Evolutionary conservation across 2,113 vertebrate species (phyloP).

Genomic region (Dolichotis patagonum): DNA sequence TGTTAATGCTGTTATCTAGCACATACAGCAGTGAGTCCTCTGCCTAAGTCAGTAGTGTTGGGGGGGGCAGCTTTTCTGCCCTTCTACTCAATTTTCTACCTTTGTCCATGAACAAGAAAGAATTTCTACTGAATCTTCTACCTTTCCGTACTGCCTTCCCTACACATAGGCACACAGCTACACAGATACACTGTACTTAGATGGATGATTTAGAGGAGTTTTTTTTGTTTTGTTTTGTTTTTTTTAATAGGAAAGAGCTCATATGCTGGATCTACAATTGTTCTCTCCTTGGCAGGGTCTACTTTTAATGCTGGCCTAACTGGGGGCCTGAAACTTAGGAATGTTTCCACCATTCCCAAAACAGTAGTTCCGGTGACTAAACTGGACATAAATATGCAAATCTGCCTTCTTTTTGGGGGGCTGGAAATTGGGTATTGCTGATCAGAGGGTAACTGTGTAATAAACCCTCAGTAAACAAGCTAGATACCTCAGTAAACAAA

Average conservation of each 20-base stretch:
- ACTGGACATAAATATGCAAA: no score
- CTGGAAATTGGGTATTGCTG: neutral
- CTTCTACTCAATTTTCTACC: neutral
- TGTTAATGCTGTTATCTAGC: neutral
- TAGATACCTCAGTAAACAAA: neutral
- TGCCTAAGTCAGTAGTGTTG: neutral
- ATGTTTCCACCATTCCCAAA: neutral
- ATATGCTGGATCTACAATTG: rapidly evolving
- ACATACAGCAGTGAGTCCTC: rapidly evolving
- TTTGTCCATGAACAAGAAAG: neutral
- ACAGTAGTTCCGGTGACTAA: neutral
- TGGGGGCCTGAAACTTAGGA: neutral
- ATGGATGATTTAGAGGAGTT: neutral
- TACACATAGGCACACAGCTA: neutral
- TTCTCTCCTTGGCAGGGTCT: neutral
- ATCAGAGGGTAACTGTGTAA: neutral
- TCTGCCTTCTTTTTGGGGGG: no score
- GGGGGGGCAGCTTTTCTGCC: neutral
- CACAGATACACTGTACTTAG: neutral
- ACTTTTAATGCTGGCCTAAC: neutral
- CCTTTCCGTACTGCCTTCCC: neutral
- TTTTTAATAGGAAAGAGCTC: neutral
- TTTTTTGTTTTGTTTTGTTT: no score
- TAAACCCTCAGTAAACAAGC: neutral
- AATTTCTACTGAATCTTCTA: neutral